phyloP scores from a whole-genome alignment of 2,888 invertebrate species.

The Ophion obscuratus region DNA sequence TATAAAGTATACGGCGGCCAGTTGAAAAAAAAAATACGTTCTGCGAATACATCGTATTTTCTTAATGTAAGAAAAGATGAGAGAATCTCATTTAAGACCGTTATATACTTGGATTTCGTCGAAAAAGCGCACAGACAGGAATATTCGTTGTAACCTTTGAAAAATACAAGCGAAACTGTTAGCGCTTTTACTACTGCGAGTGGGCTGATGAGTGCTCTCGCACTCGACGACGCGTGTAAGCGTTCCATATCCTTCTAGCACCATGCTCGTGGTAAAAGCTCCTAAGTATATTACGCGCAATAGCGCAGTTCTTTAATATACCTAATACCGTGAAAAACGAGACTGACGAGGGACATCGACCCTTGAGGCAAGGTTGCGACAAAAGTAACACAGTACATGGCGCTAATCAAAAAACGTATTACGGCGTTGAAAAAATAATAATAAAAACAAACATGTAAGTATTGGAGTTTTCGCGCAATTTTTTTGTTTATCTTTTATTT shows the following conservation, averaged over 20 bases:
- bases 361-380: not conserved
- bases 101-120: not conserved
- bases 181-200: conserved; percentile 4
- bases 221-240: conserved; percentile 59
- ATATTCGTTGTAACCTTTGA: not conserved
- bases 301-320: conserved; percentile 33
- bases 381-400: not conserved
- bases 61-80: not conserved
- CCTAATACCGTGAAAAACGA: conserved; percentile 33
- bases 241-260: conserved; percentile 54
- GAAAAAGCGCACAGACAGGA: not conserved
- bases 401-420: not conserved
- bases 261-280: conserved; percentile 42
- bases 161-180: not conserved
- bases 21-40: not conserved
- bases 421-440: not conserved
- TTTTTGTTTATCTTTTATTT: not conserved
- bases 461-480: not conserved
- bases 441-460: not conserved
- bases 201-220: conserved; percentile 47
- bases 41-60: not conserved
- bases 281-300: conserved; percentile 38
- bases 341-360: not conserved
- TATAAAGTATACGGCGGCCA: not conserved
- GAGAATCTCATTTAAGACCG: not conserved